These are phyloP conservation scores for Nipponia nippon DNA, from an alignment of 2,113 vertebrate species.

Conservation along the genomic window DNA sequence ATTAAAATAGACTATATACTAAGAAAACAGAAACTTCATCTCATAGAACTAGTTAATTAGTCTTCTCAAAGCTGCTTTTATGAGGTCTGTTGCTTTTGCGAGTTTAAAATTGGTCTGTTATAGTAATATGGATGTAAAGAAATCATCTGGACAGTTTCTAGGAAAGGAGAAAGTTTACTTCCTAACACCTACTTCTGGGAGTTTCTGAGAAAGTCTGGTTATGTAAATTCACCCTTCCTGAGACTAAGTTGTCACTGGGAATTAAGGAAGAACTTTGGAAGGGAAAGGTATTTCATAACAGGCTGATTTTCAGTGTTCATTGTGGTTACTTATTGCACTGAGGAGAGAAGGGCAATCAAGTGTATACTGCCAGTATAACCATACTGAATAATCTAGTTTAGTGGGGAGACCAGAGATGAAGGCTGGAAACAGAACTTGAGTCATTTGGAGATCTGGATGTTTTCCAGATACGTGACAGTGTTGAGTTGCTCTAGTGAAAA, in stretches of 20 bases:
- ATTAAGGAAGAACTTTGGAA: background rate
- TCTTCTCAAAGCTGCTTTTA: background rate
- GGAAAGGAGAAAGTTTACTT: background rate
- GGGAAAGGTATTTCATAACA: background rate
- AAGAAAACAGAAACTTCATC: slow-evolving; percentile 21
- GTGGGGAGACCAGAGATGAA: background rate
- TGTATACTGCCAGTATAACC: background rate
- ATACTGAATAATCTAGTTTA: background rate
- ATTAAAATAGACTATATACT: slow-evolving; percentile 48
- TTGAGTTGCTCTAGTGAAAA: background rate
- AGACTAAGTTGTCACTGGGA: background rate
- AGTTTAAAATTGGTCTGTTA: background rate
- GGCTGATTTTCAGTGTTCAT: background rate
- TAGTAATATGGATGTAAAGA: background rate
- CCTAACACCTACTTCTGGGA: background rate
- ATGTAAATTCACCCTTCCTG: background rate
- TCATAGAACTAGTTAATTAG: slow-evolving; percentile 15
- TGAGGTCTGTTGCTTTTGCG: background rate
- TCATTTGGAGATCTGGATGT: background rate
- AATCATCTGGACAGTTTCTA: background rate
- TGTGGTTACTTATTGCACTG: background rate
- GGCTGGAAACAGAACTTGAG: background rate
- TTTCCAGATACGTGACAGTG: background rate
- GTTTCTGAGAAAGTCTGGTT: background rate
- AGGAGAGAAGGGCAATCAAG: background rate